Conservation (phyloP, 2,888 invertebrate genomes). For the Hartigia nigra region DNA sequence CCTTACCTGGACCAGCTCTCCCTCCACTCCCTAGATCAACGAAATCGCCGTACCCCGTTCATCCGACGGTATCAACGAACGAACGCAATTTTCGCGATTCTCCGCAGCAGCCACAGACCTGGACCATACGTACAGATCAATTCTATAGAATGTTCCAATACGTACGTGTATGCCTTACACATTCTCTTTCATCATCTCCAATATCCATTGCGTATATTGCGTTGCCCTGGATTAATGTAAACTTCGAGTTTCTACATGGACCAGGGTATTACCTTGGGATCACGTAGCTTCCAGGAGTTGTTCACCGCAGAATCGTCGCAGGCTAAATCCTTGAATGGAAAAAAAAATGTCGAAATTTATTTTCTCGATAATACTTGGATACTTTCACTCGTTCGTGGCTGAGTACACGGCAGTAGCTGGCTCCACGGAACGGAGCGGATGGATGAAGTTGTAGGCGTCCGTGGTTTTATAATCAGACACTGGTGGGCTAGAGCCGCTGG, state of each 20-base stretch:
- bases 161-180: neutral
- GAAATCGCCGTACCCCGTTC: neutral
- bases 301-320: neutral
- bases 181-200: neutral
- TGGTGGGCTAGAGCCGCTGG: neutral
- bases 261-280: neutral
- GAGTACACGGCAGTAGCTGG: neutral
- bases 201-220: neutral
- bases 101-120: neutral
- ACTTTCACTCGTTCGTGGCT: neutral
- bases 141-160: neutral
- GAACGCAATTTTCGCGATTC: neutral
- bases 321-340: neutral
- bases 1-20: neutral
- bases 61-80: neutral
- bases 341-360: neutral
- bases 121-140: neutral
- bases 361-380: too few relatives aligned
- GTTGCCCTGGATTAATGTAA: neutral
- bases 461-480: neutral
- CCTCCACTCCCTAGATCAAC: neutral
- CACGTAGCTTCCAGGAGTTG: neutral
- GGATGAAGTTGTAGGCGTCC: neutral
- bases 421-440: neutral
- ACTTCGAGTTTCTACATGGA: neutral